A percentile compares a stretch with the other conserved stretches of the same genome.
These are phyloP conservation scores for Arothron firmamentum DNA, from an alignment of 2,113 vertebrate species.

Conservation along the genomic window DNA sequence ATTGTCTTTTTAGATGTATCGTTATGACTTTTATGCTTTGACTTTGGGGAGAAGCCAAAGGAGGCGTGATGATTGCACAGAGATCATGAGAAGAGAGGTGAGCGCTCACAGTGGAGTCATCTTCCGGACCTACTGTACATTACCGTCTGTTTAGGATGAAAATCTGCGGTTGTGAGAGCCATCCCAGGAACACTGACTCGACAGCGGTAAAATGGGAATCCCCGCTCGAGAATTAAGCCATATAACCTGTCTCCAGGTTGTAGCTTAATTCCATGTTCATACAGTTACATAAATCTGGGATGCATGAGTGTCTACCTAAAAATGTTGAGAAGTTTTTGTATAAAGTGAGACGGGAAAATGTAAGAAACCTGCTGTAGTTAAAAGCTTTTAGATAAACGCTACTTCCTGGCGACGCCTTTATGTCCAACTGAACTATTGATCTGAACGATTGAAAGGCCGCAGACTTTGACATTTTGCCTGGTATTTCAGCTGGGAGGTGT, in stretches of 20 bases:
- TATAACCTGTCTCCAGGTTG: conserved; percentile 7
- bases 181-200: conserved; percentile 36
- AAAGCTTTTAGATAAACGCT: not conserved
- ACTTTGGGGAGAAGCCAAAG: conserved; percentile 50
- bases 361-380: not conserved
- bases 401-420: conserved; percentile 34
- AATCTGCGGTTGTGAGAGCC: conserved; percentile 3
- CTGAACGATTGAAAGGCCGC: conserved; percentile 48
- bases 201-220: conserved; percentile 20
- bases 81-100: conserved; percentile 30
- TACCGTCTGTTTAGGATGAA: conserved; percentile 37
- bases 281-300: too few relatives aligned
- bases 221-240: conserved; percentile 23
- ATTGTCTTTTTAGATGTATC: conserved; percentile 48
- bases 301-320: too few relatives aligned
- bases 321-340: too few relatives aligned
- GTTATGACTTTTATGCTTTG: conserved; percentile 59
- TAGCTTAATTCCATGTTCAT: not conserved
- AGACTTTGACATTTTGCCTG: conserved; percentile 69
- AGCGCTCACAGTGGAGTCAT: conserved; percentile 20
- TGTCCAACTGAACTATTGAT: conserved; percentile 74
- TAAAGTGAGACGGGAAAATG: too few relatives aligned
- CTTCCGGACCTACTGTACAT: conserved; percentile 12
- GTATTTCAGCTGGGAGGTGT: conserved; percentile 63
- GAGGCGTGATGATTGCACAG: conserved; percentile 38